These are phyloP conservation scores for Anarhynchus alexandrinus DNA, from an alignment of 2,113 vertebrate genomes.

Conservation along the genomic window DNA sequence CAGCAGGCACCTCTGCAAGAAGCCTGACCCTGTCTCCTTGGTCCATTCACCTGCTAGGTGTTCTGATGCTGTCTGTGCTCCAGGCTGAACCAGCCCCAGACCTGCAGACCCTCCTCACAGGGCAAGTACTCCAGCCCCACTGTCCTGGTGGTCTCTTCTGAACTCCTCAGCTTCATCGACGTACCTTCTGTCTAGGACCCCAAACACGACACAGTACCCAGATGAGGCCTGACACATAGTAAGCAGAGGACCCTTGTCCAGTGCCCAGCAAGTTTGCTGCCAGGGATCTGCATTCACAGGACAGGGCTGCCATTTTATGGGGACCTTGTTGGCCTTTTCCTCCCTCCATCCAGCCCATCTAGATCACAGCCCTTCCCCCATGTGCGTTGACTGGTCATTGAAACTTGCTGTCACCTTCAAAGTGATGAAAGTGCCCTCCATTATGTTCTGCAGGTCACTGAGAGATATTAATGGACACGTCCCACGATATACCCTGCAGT, in stretches of 20 bases:
- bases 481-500: not conserved
- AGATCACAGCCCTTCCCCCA: not conserved
- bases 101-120: not conserved
- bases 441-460: not conserved
- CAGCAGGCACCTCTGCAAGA: not conserved
- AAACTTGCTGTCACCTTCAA: not conserved
- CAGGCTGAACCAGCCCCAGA: not conserved
- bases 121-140: not conserved
- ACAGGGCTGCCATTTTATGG: not conserved
- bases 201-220: not conserved
- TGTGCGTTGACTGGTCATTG: not conserved
- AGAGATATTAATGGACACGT: not conserved
- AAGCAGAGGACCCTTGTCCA: not conserved
- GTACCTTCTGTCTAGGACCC: not conserved
- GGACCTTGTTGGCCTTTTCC: not conserved
- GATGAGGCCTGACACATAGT: not conserved
- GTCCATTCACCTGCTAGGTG: not conserved
- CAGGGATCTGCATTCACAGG: not conserved
- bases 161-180: not conserved
- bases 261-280: not conserved
- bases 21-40: not conserved
- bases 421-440: not conserved
- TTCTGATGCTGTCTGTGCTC: not conserved
- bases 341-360: not conserved
- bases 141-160: not conserved